A percentile compares a stretch with the other conserved stretches of the same genome.
Evolutionary conservation across 2,113 vertebrate species (phyloP).

Genomic region (Circaetus gallicus): DNA sequence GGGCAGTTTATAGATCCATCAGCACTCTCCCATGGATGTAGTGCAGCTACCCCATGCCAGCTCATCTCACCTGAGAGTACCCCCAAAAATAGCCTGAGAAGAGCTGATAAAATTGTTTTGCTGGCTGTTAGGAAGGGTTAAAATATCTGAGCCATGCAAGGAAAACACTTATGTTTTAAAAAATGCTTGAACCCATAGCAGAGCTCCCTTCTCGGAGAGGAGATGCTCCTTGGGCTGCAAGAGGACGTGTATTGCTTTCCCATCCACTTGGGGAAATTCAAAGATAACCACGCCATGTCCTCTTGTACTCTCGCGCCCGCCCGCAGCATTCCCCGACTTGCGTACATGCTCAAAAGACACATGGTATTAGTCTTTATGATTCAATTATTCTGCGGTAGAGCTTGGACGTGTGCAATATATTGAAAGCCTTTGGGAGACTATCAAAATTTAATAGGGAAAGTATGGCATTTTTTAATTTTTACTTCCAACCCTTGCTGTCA

Average conservation of each 20-base stretch:
- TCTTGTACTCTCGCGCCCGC: background rate
- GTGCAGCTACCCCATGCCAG: rapidly evolving
- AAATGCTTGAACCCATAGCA: background rate
- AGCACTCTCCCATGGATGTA: background rate
- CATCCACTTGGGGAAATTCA: background rate
- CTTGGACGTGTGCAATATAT: slow-evolving; percentile 42
- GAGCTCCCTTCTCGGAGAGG: background rate
- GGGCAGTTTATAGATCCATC: background rate
- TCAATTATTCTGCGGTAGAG: slow-evolving; percentile 58
- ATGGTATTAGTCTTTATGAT: slow-evolving; percentile 29
- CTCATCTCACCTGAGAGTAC: background rate
- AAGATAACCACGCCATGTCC: background rate
- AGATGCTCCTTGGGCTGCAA: background rate
- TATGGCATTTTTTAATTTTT: slow-evolving; percentile 32
- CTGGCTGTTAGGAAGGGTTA: background rate
- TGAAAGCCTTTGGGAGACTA: slow-evolving; percentile 59
- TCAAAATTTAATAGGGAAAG: slow-evolving; percentile 64
- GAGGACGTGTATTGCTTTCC: background rate
- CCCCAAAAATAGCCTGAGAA: background rate
- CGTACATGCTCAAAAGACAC: background rate
- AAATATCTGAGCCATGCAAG: background rate
- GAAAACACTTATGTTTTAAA: background rate
- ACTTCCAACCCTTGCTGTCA: slow-evolving; percentile 34
- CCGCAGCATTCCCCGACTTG: background rate
- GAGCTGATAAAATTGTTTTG: background rate